Conservation (phyloP, 2,888 invertebrate genomes). For the Plagiodera versicolora region DNA sequence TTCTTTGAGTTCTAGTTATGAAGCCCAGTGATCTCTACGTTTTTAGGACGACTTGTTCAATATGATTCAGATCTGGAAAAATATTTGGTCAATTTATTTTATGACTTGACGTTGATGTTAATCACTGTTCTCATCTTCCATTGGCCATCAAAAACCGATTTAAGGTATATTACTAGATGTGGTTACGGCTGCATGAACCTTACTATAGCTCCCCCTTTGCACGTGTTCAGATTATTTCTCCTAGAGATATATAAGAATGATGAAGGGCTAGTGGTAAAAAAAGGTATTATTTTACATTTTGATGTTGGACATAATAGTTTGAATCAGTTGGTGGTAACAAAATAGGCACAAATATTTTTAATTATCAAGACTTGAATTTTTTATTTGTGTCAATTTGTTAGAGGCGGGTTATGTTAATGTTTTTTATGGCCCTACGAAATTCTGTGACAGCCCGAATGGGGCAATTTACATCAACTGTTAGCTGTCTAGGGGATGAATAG, state of each 20-base stretch:
- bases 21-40: too few species aligned
- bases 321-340: slow-evolving; percentile 38
- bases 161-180: too few species aligned
- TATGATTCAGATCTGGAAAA: too few species aligned
- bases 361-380: slow-evolving; percentile 29
- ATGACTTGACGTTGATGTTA: too few species aligned
- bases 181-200: slow-evolving; percentile 2
- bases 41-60: too few species aligned
- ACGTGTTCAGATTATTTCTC: slow-evolving; percentile 45
- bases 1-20: too few species aligned
- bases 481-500: slow-evolving; percentile 6
- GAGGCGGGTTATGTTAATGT: slow-evolving; percentile 23
- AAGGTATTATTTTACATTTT: slow-evolving; percentile 40
- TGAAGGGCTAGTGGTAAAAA: slow-evolving; percentile 32
- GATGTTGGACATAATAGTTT: slow-evolving; percentile 35
- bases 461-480: slow-evolving; percentile 10
- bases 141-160: too few species aligned
- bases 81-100: too few species aligned
- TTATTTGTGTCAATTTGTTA: slow-evolving; percentile 32
- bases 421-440: slow-evolving; percentile 15
- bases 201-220: slow-evolving; percentile 29
- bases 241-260: slow-evolving; percentile 31
- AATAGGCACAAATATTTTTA: slow-evolving; percentile 37
- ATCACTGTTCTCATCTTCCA: too few species aligned
- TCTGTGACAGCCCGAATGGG: slow-evolving; percentile 20